These are phyloP conservation scores for Pinctada fucata DNA, from an alignment of 2,888 invertebrate species.

Conservation along the genomic window DNA sequence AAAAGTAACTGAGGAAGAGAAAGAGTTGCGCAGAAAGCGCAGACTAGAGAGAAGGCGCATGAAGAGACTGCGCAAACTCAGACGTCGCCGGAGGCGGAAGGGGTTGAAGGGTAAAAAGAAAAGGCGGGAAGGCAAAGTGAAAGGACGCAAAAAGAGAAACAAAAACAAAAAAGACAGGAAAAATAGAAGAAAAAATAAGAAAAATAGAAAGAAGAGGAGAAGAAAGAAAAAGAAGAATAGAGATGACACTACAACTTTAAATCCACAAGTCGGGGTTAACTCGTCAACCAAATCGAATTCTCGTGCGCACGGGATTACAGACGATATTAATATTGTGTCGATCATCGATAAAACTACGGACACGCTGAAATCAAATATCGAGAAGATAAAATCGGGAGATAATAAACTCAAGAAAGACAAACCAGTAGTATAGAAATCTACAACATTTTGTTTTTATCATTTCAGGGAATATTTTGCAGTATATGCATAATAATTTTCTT, in stretches of 20 bases:
- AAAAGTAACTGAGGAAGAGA: conserved; percentile 34
- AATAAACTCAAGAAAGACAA: background rate
- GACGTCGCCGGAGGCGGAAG: conserved; percentile 44
- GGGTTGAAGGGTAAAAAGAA: conserved; percentile 40
- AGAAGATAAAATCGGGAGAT: conserved; percentile 13
- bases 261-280: conserved; percentile 2
- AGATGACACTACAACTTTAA: conserved; percentile 35
- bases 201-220: conserved; percentile 38
- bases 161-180: conserved; percentile 37
- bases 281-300: conserved; percentile 1
- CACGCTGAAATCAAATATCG: conserved; percentile 12
- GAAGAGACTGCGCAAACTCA: conserved; percentile 48
- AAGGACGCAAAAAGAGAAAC: conserved; percentile 28
- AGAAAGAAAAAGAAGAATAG: conserved; percentile 39
- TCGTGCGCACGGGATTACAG: background rate
- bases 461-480: no score
- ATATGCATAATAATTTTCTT: no score
- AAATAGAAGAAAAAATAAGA: conserved; percentile 41
- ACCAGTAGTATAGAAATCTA: no score
- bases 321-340: conserved; percentile 9
- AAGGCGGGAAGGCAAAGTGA: conserved; percentile 35
- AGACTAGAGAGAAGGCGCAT: conserved; percentile 46
- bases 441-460: no score
- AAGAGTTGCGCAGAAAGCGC: conserved; percentile 45
- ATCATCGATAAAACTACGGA: conserved; percentile 19